Evolutionary conservation across 1,140 invertebrate genomes (phyloP).

Genomic region (Pseudachorutes palmiensis): DNA sequence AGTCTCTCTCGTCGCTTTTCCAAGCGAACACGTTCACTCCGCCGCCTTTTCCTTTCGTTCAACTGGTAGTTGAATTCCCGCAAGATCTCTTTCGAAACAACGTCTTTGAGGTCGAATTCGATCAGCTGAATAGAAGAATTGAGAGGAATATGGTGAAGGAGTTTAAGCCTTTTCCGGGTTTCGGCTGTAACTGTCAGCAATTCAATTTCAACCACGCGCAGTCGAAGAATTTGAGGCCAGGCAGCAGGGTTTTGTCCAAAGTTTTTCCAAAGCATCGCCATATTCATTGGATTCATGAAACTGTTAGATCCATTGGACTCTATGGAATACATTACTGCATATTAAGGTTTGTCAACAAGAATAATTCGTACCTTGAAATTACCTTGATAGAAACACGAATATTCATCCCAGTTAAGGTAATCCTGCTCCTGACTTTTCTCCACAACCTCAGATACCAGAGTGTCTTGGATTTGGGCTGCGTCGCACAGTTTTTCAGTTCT

Average conservation of each 20-base stretch:
- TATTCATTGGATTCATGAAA: constrained; percentile 84
- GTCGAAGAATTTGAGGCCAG: constrained; percentile 63
- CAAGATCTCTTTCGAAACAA: constrained; percentile 59
- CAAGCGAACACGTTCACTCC: constrained; percentile 56
- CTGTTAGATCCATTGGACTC: constrained; percentile 87
- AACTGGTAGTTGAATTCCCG: constrained; percentile 47
- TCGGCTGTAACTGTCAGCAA: constrained; percentile 73
- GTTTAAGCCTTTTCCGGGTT: constrained; percentile 64
- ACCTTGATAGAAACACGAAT: constrained; percentile 85
- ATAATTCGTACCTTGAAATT: too few relatives aligned
- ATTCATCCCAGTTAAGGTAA: constrained; percentile 47
- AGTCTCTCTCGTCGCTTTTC: constrained; percentile 59
- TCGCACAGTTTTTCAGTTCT: too few relatives aligned
- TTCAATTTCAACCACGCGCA: constrained; percentile 73
- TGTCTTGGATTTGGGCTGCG: too few relatives aligned
- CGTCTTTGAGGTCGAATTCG: constrained; percentile 66
- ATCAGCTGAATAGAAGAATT: constrained; percentile 82
- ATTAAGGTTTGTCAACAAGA: too few relatives aligned
- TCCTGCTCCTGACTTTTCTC: too few relatives aligned
- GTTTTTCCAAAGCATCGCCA: constrained; percentile 74
- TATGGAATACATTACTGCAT: too few relatives aligned
- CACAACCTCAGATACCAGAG: too few relatives aligned
- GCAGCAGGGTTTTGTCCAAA: constrained; percentile 68
- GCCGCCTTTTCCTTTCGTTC: constrained; percentile 51
- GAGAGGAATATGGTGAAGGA: constrained; percentile 78